Evolutionary conservation across 2,113 vertebrate genomes (phyloP).

Genomic region (Chaenocephalus aceratus): DNA sequence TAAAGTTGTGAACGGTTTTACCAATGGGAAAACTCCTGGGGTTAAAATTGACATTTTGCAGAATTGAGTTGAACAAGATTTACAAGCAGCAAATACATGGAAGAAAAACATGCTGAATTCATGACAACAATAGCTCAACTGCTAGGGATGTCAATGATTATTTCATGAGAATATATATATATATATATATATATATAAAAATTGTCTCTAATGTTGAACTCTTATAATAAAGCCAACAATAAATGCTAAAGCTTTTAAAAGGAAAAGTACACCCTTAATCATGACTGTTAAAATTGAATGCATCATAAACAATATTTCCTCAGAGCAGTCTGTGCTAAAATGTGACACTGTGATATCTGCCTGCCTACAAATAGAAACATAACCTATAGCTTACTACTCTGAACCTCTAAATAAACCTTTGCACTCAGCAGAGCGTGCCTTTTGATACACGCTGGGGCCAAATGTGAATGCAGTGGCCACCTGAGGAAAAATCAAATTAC

Average conservation of each 20-base stretch:
- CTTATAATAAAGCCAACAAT: no score
- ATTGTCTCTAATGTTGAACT: no score
- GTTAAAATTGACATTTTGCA: not conserved
- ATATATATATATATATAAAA: no score
- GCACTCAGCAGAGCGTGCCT: not conserved
- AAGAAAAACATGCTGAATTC: not conserved
- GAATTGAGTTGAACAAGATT: not conserved
- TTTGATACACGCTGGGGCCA: constrained; percentile 9
- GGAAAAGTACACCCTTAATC: no score
- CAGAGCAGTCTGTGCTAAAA: constrained; percentile 22
- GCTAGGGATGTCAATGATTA: not conserved
- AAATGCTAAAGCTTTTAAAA: no score
- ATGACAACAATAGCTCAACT: not conserved
- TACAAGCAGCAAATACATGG: not conserved
- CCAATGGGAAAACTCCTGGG: not conserved
- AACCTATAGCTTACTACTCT: constrained; percentile 45
- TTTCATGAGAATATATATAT: no score
- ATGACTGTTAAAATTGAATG: no score
- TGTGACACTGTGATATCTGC: constrained; percentile 42
- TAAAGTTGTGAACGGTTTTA: not conserved
- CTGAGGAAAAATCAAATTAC: not conserved
- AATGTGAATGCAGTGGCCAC: not conserved
- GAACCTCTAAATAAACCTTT: constrained; percentile 35
- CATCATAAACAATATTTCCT: constrained; percentile 9
- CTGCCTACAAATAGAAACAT: constrained; percentile 53